These are phyloP conservation scores for Syncerus caffer DNA, from an alignment of 2,797 vertebrate species.

Conservation along the genomic window DNA sequence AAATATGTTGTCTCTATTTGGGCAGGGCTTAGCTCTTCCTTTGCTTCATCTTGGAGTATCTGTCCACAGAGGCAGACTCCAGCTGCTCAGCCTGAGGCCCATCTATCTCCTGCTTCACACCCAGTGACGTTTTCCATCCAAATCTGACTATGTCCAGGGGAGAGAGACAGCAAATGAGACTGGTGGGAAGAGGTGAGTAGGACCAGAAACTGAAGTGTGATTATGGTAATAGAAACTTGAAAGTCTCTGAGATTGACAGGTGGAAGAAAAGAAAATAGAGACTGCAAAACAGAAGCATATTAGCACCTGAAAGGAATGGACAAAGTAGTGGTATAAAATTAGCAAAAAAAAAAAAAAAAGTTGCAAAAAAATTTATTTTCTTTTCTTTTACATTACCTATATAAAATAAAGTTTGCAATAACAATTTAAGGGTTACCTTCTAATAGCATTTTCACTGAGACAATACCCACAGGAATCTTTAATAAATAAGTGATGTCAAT, in stretches of 20 bases:
- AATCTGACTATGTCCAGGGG: neutral
- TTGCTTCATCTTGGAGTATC: neutral
- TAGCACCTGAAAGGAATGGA: neutral
- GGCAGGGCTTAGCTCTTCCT: neutral
- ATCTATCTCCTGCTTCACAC: neutral
- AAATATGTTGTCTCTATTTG: neutral
- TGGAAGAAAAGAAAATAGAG: neutral
- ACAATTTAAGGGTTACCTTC: neutral
- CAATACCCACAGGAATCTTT: neutral
- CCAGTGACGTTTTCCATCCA: neutral
- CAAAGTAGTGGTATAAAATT: neutral
- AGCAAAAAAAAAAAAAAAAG: neutral
- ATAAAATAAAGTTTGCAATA: constrained; percentile 23
- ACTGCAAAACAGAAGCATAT: neutral
- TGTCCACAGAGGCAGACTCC: neutral
- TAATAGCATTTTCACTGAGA: neutral
- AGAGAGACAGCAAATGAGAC: neutral
- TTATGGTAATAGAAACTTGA: neutral
- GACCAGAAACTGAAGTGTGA: neutral
- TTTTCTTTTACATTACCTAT: constrained; percentile 2
- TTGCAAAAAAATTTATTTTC: neutral
- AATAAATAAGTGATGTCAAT: neutral
- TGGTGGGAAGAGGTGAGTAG: neutral
- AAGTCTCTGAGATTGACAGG: neutral
- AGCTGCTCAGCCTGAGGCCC: neutral